phyloP scores from a whole-genome alignment of 2,113 vertebrate genomes.

The Phylloscopus whistleri region DNA sequence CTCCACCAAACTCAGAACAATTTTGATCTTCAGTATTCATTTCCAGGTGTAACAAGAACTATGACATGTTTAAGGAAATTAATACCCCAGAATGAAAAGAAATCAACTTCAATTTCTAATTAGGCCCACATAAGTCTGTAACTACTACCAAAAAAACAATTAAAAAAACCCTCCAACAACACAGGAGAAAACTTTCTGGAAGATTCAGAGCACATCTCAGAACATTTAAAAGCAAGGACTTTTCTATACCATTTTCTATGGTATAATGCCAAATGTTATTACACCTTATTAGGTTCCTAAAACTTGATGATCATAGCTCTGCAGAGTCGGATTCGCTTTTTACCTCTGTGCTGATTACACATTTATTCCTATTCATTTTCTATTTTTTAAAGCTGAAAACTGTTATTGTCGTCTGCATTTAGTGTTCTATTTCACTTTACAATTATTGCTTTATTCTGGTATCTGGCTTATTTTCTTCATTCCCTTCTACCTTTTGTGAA shows the following conservation, averaged over 20 bases:
- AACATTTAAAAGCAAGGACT: background rate
- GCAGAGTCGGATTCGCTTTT: background rate
- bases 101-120: background rate
- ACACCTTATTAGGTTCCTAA: background rate
- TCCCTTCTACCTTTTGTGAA: constrained; percentile 8
- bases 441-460: constrained; percentile 22
- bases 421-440: background rate
- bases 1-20: background rate
- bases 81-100: background rate
- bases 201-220: background rate
- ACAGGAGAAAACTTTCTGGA: background rate
- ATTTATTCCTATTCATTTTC: constrained; percentile 29
- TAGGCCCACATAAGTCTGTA: background rate
- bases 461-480: background rate
- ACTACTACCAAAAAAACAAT: background rate
- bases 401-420: constrained; percentile 1
- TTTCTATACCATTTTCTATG: background rate
- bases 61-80: background rate
- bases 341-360: background rate
- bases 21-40: background rate
- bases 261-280: background rate
- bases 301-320: constrained; percentile 26
- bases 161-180: background rate
- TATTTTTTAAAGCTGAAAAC: background rate
- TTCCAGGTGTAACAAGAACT: background rate